Evolutionary conservation across 2,797 vertebrate species (phyloP).

Genomic region (Schizothorax lantsangensis): DNA sequence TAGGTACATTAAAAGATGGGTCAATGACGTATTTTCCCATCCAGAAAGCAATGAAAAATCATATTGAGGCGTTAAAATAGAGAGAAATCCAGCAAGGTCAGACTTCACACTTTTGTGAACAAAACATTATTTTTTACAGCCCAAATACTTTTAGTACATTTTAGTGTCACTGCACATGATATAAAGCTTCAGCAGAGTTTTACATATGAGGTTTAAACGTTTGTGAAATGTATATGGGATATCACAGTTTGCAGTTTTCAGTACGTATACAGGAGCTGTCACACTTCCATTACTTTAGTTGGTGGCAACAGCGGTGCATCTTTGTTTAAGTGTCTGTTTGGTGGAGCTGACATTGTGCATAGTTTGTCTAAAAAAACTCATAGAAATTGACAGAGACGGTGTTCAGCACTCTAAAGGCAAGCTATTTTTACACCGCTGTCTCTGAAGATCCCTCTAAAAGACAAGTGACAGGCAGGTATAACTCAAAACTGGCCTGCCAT

Average conservation of each 20-base stretch:
- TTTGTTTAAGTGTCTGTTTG: slow-evolving; percentile 54
- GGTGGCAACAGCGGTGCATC: slow-evolving; percentile 32
- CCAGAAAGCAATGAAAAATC: slow-evolving; percentile 70
- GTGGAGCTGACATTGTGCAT: slow-evolving; percentile 52
- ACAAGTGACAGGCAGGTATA: slow-evolving; percentile 63
- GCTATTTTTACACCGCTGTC: slow-evolving; percentile 60
- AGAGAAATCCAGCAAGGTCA: slow-evolving; percentile 69
- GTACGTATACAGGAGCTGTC: slow-evolving; percentile 14
- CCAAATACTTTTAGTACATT: slow-evolving; percentile 57
- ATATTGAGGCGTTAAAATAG: slow-evolving; percentile 62
- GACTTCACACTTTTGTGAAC: slow-evolving; percentile 64
- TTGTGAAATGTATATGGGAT: background rate
- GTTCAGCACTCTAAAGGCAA: slow-evolving; percentile 39
- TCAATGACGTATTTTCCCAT: background rate
- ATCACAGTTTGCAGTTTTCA: background rate
- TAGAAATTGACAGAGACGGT: slow-evolving; percentile 44
- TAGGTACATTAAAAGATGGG: too few relatives aligned
- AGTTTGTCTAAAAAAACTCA: slow-evolving; percentile 51
- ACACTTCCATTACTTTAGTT: slow-evolving; percentile 16
- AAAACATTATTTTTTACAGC: slow-evolving; percentile 53
- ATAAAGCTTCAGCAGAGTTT: slow-evolving; percentile 66
- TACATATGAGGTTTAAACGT: slow-evolving; percentile 63
- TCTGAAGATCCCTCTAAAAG: slow-evolving; percentile 52
- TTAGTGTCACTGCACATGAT: slow-evolving; percentile 68
- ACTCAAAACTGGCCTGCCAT: slow-evolving; percentile 64